Percentiles rank a stretch among this genome's conserved stretches.
Evolutionary conservation across 2,888 invertebrate genomes (phyloP).

Genomic region (Frankliniella intonsa): DNA sequence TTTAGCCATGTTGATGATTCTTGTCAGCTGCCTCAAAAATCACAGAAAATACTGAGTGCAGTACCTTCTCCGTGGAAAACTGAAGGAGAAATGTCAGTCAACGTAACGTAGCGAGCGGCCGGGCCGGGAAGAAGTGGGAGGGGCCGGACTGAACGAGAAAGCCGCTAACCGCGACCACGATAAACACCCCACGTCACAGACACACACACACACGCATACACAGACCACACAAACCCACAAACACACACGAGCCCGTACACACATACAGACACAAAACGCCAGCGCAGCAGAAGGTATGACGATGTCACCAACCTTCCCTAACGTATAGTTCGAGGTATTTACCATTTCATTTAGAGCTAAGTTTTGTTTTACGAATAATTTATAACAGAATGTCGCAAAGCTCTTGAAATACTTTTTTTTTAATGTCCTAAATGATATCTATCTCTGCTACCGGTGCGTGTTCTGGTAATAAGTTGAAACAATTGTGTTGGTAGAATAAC

Average conservation of each 20-base stretch:
- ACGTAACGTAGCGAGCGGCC: neutral
- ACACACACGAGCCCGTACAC: neutral
- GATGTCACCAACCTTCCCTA: neutral
- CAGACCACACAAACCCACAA: neutral
- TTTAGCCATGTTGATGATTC: neutral
- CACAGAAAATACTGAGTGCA: neutral
- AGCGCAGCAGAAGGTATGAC: neutral
- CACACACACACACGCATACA: neutral
- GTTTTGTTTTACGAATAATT: too few species aligned
- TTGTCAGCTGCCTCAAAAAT: neutral
- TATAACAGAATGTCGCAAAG: too few species aligned
- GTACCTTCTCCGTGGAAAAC: neutral
- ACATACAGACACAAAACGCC: neutral
- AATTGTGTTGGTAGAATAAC: too few species aligned
- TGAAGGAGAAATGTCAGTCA: neutral
- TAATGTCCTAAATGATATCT: too few species aligned
- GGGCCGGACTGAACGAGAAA: conserved; percentile 4
- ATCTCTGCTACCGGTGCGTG: too few species aligned
- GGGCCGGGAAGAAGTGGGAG: neutral
- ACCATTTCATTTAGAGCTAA: too few species aligned
- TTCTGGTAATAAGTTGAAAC: too few species aligned
- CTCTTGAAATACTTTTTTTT: too few species aligned
- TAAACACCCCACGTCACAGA: conserved; percentile 7
- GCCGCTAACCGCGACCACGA: neutral
- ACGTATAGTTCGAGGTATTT: too few species aligned